Conservation (phyloP, 2,888 invertebrate species). For the Torymus auratus region DNA sequence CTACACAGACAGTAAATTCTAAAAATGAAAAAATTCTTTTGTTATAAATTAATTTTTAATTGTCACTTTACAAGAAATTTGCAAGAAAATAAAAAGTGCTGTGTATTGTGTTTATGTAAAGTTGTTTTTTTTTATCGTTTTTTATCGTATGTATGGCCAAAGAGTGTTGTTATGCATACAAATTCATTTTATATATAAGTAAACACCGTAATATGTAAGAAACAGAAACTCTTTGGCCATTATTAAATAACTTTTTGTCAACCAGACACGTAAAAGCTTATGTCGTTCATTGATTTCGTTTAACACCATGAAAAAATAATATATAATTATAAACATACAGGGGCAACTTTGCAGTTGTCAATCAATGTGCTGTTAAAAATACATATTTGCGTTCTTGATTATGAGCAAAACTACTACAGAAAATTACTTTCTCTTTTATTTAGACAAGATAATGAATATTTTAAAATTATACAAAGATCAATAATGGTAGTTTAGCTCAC, state of each 20-base stretch:
- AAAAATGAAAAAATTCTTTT: constrained; percentile 3
- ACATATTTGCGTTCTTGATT: too few species aligned
- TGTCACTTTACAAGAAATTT: not conserved
- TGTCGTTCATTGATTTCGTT: not conserved
- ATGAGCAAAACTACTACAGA: too few species aligned
- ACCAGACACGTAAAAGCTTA: constrained; percentile 5
- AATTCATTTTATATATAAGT: constrained; percentile 25
- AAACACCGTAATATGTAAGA: constrained; percentile 7
- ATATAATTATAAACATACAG: too few species aligned
- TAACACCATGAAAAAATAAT: too few species aligned
- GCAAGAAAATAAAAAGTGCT: not conserved
- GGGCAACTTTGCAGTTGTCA: too few species aligned
- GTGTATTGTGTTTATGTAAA: not conserved
- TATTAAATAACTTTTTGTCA: constrained; percentile 1
- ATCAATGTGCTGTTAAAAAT: too few species aligned
- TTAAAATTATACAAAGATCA: too few species aligned
- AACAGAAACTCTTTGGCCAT: constrained; percentile 34
- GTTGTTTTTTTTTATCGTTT: constrained; percentile 27
- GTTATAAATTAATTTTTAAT: not conserved
- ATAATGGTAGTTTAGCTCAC: too few species aligned
- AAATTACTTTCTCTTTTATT: too few species aligned
- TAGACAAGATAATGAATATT: too few species aligned
- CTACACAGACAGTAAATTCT: constrained; percentile 1
- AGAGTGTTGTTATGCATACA: constrained; percentile 22
- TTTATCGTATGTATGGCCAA: constrained; percentile 34